These are phyloP conservation scores for Troglohyphantes excavatus DNA, from an alignment of 2,888 invertebrate species.

Conservation along the genomic window DNA sequence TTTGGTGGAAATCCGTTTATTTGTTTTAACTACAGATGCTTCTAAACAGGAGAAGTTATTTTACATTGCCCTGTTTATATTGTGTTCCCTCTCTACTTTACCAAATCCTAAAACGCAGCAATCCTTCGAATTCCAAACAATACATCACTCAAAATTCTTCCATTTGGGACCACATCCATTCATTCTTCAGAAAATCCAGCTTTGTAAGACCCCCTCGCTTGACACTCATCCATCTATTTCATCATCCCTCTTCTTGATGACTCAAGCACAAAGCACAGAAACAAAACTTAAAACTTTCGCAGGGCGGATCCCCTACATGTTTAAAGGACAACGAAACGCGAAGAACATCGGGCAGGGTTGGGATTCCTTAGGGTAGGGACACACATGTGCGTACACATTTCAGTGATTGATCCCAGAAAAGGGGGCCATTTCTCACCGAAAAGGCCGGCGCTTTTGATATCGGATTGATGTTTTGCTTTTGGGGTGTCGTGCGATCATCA, in stretches of 20 bases:
- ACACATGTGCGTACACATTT: not conserved
- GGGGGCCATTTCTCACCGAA: not conserved
- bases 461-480: not conserved
- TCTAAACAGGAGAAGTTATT: too few species aligned
- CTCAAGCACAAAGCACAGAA: not conserved
- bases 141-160: not conserved
- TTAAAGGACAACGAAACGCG: too few species aligned
- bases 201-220: not conserved
- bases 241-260: not conserved
- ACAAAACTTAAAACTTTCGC: not conserved
- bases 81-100: too few species aligned
- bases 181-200: not conserved
- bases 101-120: too few species aligned
- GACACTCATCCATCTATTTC: slow-evolving; percentile 3
- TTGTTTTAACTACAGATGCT: too few species aligned
- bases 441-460: not conserved
- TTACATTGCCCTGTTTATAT: too few species aligned
- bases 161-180: not conserved
- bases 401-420: not conserved
- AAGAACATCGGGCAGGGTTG: not conserved
- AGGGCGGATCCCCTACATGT: too few species aligned
- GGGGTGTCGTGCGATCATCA: not conserved
- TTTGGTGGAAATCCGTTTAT: too few species aligned
- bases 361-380: not conserved
- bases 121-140: too few species aligned